Percentiles rank a stretch among this genome's conserved stretches.
phyloP scores from a whole-genome alignment of 2,113 vertebrate genomes.

The Seriola rivoliana region DNA sequence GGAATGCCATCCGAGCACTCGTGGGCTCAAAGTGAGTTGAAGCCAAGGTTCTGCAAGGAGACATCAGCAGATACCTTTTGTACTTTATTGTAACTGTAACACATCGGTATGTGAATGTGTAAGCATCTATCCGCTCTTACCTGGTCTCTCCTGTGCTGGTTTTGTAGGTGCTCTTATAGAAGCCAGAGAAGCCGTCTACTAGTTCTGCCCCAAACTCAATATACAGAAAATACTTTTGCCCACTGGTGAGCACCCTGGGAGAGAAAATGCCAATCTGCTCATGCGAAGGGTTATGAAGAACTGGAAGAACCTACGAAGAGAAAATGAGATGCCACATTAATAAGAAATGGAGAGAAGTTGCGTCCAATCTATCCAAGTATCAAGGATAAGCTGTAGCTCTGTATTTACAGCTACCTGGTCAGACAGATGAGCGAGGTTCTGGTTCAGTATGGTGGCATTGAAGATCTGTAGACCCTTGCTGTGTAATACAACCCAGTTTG shows the following conservation, averaged over 20 bases:
- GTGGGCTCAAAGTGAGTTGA: conserved; percentile 88
- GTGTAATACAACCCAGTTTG: conserved; percentile 86
- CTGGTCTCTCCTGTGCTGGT: conserved; percentile 80
- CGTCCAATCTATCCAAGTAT: background rate
- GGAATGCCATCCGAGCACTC: conserved; percentile 84
- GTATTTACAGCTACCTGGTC: conserved; percentile 64
- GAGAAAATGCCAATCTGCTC: conserved; percentile 86
- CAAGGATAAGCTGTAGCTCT: background rate
- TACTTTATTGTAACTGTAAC: background rate
- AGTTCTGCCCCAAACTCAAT: conserved; percentile 83
- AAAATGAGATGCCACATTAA: background rate
- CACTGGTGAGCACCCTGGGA: conserved; percentile 81
- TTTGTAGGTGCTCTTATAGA: conserved; percentile 84
- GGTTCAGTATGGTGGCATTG: conserved; percentile 79
- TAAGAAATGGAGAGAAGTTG: background rate
- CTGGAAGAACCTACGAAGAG: conserved; percentile 72
- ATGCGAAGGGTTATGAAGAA: conserved; percentile 84
- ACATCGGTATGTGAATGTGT: background rate
- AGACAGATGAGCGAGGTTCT: conserved; percentile 69
- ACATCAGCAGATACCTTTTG: background rate
- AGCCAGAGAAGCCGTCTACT: conserved; percentile 83
- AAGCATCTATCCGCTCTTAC: conserved; percentile 49
- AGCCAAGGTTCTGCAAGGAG: conserved; percentile 76
- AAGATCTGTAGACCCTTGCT: conserved; percentile 83
- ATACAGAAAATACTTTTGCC: conserved; percentile 84